A percentile compares a stretch with the other conserved stretches of the same genome.
Evolutionary conservation across 2,888 invertebrate genomes (phyloP).

Genomic region (Rosalia funebris): DNA sequence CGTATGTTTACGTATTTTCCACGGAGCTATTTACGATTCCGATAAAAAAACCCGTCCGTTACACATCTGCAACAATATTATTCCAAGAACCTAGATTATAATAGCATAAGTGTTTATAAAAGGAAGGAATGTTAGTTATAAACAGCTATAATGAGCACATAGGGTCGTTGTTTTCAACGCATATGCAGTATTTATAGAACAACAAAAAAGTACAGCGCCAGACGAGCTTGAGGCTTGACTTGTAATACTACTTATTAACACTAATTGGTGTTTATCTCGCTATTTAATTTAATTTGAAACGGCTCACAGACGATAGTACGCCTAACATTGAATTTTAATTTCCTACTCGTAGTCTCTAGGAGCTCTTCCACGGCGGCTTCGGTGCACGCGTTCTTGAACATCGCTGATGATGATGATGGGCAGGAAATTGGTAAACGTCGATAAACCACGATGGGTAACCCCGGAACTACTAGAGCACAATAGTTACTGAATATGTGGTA

Average conservation of each 20-base stretch:
- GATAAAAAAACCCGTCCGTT: background rate
- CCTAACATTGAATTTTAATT: conserved; percentile 2
- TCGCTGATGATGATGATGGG: too few species aligned
- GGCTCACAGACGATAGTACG: background rate
- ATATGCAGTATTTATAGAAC: conserved; percentile 47
- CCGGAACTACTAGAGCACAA: too few species aligned
- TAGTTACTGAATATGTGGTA: too few species aligned
- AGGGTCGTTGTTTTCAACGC: conserved; percentile 55
- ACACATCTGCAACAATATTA: conserved; percentile 32
- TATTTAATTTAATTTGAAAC: conserved; percentile 18
- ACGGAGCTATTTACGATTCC: background rate
- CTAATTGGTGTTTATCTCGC: conserved; percentile 31
- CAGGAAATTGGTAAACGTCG: too few species aligned
- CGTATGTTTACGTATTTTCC: background rate
- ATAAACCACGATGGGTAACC: too few species aligned
- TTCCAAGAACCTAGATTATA: conserved; percentile 49
- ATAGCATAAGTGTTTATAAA: conserved; percentile 43
- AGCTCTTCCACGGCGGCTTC: too few species aligned
- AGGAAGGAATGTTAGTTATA: conserved; percentile 48
- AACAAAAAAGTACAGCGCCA: conserved; percentile 50
- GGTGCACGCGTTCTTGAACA: too few species aligned
- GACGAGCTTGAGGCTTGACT: conserved; percentile 44
- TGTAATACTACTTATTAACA: conserved; percentile 34
- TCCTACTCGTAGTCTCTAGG: background rate
- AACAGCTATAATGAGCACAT: conserved; percentile 55